Evolutionary conservation across 1,140 invertebrate genomes (phyloP).

Genomic region (Luehdorfia chinensis): DNA sequence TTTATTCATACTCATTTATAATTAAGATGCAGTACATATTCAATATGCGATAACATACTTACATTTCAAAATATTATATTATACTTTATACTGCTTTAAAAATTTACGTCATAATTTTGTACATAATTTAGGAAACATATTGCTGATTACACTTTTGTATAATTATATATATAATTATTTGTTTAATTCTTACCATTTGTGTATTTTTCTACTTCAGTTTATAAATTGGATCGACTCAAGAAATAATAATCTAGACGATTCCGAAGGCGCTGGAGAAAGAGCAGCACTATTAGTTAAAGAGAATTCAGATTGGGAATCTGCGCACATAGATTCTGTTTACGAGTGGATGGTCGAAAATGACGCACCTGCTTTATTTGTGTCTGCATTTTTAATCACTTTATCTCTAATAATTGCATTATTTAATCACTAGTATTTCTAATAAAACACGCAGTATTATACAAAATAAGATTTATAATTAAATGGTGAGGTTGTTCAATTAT

Average conservation of each 20-base stretch:
- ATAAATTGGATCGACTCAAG: conserved; percentile 39
- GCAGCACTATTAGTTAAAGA: conserved; percentile 22
- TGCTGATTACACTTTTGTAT: no score
- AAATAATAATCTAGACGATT: conserved; percentile 42
- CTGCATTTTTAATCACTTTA: conserved; percentile 36
- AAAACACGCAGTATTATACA: conserved; percentile 5
- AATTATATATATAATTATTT: no score
- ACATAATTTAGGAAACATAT: no score
- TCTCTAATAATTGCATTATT: conserved; percentile 43
- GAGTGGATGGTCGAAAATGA: conserved; percentile 67
- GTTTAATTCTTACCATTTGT: no score
- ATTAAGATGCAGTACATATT: no score
- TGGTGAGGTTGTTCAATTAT: conserved; percentile 6
- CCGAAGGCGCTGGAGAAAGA: conserved; percentile 27
- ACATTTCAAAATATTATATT: no score
- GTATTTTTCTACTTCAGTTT: no score
- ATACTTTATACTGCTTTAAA: no score
- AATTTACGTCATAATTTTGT: no score
- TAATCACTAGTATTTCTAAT: conserved; percentile 41
- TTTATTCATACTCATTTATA: no score
- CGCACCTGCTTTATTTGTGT: conserved; percentile 42
- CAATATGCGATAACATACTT: no score
- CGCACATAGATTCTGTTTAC: conserved; percentile 37
- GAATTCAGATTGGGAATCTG: conserved; percentile 35
- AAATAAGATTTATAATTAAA: not conserved